A percentile compares a stretch with the other conserved stretches of the same genome.
phyloP scores from a whole-genome alignment of 2,797 vertebrate species.

The Knipowitschia caucasica region DNA sequence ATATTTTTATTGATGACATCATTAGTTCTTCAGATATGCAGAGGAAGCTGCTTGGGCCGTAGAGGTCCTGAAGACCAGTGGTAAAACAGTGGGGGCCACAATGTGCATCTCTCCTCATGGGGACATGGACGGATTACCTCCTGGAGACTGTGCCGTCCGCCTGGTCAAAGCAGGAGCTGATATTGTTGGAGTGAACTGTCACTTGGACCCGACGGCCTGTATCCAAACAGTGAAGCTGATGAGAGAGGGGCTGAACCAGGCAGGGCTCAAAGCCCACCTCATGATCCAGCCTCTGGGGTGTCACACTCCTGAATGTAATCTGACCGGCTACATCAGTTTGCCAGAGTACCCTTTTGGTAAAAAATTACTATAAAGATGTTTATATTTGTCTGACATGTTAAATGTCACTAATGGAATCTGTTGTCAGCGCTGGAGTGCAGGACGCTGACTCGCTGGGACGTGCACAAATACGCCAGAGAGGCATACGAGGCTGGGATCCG shows the following conservation, averaged over 20 bases:
- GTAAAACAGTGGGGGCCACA: slow-evolving; percentile 83
- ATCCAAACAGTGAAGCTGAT: slow-evolving; percentile 80
- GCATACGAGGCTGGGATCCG: slow-evolving; percentile 83
- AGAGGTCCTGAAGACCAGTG: slow-evolving; percentile 81
- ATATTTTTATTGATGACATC: background rate
- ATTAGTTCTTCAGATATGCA: slow-evolving; percentile 85
- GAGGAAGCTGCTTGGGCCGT: slow-evolving; percentile 92
- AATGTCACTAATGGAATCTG: background rate
- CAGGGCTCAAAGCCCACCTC: slow-evolving; percentile 79
- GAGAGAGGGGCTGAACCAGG: slow-evolving; percentile 78
- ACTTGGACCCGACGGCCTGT: slow-evolving; percentile 79
- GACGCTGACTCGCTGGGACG: slow-evolving; percentile 83
- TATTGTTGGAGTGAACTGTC: slow-evolving; percentile 85
- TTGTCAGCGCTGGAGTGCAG: slow-evolving; percentile 82
- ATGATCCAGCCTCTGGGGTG: slow-evolving; percentile 84
- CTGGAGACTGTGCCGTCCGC: slow-evolving; percentile 80
- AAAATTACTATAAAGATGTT: background rate
- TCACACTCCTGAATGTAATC: slow-evolving; percentile 83
- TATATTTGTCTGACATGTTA: background rate
- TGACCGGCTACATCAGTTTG: slow-evolving; percentile 79
- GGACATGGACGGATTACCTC: slow-evolving; percentile 75
- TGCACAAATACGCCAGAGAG: slow-evolving; percentile 84
- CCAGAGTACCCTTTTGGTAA: slow-evolving; percentile 86
- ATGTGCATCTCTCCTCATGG: slow-evolving; percentile 84
- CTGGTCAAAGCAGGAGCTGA: slow-evolving; percentile 87